phyloP scores from a whole-genome alignment of 2,888 invertebrate species.

The Drosophila mayaguana region DNA sequence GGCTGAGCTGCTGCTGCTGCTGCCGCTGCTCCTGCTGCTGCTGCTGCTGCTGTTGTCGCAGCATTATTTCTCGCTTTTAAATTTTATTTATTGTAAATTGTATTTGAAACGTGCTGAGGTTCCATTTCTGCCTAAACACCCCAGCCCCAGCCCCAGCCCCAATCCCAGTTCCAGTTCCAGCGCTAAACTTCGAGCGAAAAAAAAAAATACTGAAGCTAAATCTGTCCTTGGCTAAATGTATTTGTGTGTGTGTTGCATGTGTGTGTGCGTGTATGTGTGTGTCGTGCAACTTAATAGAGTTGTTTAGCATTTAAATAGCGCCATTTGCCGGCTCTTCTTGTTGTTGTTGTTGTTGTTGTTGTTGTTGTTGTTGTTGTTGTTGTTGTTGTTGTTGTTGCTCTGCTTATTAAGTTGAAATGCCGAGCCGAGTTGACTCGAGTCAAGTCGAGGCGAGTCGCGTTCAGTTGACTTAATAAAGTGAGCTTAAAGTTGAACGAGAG shows the following conservation, averaged over 20 bases:
- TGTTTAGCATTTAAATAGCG: slow-evolving; percentile 78
- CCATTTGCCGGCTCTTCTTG: slow-evolving; percentile 59
- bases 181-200: not conserved
- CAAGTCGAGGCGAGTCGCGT: slow-evolving; percentile 54
- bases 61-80: slow-evolving; percentile 73
- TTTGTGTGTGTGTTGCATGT: slow-evolving; percentile 27
- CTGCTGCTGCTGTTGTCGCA: slow-evolving; percentile 46
- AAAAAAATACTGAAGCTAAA: slow-evolving; percentile 31
- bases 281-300: slow-evolving; percentile 80
- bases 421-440: slow-evolving; percentile 55
- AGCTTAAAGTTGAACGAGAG: slow-evolving; percentile 59
- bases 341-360: slow-evolving; percentile 47
- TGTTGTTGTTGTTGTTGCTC: slow-evolving; percentile 45
- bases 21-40: slow-evolving; percentile 31
- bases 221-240: slow-evolving; percentile 57
- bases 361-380: slow-evolving; percentile 53
- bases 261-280: slow-evolving; percentile 47
- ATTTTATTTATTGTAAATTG: slow-evolving; percentile 81
- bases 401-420: slow-evolving; percentile 75
- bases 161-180: not conserved
- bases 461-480: slow-evolving; percentile 75
- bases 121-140: slow-evolving; percentile 52
- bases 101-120: slow-evolving; percentile 81
- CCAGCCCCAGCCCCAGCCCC: not conserved
- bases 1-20: slow-evolving; percentile 7